phyloP scores from a whole-genome alignment of 2,113 vertebrate genomes.

The Acanthisitta chloris region DNA sequence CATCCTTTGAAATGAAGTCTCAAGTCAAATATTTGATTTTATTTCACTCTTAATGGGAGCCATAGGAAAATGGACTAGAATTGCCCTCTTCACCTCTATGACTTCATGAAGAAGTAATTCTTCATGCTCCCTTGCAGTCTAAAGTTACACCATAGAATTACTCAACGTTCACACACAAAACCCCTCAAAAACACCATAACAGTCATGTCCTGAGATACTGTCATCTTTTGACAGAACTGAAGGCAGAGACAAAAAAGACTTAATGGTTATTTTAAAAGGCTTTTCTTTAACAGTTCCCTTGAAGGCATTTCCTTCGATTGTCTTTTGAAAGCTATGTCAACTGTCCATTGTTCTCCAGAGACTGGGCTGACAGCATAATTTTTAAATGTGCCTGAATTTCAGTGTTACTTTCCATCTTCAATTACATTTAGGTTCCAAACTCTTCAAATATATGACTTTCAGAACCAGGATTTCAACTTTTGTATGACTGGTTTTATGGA shows the following conservation, averaged over 20 bases:
- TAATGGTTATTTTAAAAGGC: conserved; percentile 18
- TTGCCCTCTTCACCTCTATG: neutral
- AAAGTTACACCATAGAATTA: neutral
- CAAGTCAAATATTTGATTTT: neutral
- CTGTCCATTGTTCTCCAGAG: neutral
- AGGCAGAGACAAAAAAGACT: neutral
- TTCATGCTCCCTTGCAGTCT: neutral
- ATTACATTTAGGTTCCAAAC: neutral
- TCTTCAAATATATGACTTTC: neutral
- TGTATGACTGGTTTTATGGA: neutral
- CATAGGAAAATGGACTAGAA: neutral
- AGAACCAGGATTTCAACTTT: neutral
- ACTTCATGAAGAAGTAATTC: neutral
- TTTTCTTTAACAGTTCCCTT: conserved; percentile 5
- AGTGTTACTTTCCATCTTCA: neutral
- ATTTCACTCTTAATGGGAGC: neutral
- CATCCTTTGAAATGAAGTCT: neutral
- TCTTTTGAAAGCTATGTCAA: neutral
- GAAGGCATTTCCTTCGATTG: conserved; percentile 52
- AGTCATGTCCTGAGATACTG: neutral
- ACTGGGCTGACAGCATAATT: neutral
- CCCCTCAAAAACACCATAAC: neutral
- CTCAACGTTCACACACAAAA: neutral
- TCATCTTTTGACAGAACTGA: neutral
- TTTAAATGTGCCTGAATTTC: neutral